Evolutionary conservation across 2,113 vertebrate genomes (phyloP).

Genomic region (Cephalopholis sonnerati): DNA sequence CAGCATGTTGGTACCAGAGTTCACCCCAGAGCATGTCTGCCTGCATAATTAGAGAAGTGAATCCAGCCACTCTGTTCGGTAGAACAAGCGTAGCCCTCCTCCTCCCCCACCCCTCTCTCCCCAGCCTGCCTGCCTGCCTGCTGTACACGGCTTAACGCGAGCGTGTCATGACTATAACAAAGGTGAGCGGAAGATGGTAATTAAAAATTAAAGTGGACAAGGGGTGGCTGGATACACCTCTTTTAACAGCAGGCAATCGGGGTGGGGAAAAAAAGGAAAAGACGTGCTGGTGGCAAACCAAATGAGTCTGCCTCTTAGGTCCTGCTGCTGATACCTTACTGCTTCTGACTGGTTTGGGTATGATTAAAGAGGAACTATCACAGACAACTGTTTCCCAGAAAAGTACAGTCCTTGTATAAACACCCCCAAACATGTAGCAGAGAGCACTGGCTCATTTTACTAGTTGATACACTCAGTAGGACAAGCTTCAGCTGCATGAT

Average conservation of each 20-base stretch:
- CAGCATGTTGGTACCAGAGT: conserved; percentile 84
- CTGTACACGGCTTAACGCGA: conserved; percentile 89
- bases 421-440: not conserved
- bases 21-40: conserved; percentile 88
- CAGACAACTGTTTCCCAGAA: not conserved
- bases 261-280: conserved; percentile 56
- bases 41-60: conserved; percentile 94
- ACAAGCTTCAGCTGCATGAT: not conserved
- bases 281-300: conserved; percentile 51
- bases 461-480: not conserved
- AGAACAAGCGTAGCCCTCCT: conserved; percentile 85
- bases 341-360: conserved; percentile 6
- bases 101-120: conserved; percentile 49
- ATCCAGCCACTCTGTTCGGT: conserved; percentile 89
- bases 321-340: conserved; percentile 22
- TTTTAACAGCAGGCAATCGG: conserved; percentile 83
- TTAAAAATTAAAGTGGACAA: conserved; percentile 95
- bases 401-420: not conserved
- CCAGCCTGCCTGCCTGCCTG: conserved; percentile 61
- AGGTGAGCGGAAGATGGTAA: conserved; percentile 95
- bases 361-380: not conserved
- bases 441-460: not conserved
- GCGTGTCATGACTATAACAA: conserved; percentile 92
- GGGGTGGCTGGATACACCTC: conserved; percentile 86
- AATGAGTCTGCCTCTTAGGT: conserved; percentile 57